Conservation (phyloP, 2,888 invertebrate species). For the Eristalis intricaria region DNA sequence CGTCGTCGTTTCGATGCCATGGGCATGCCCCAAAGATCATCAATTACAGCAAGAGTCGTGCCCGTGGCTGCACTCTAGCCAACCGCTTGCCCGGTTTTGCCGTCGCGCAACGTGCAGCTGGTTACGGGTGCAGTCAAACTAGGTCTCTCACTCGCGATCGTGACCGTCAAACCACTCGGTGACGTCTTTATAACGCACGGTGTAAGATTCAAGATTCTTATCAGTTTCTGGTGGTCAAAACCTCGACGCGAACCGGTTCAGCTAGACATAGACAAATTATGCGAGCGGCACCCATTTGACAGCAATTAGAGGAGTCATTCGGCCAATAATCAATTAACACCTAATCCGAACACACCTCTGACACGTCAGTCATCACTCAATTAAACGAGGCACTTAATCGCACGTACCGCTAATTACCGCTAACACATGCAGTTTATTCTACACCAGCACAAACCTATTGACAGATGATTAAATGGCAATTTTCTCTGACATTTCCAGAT, state of each 20-base stretch:
- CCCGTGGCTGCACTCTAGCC: background rate
- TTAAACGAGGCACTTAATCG: slow-evolving; percentile 19
- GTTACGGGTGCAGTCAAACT: slow-evolving; percentile 10
- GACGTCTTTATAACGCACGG: background rate
- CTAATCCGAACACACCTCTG: slow-evolving; percentile 32
- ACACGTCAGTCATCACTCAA: slow-evolving; percentile 19
- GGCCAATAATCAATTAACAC: background rate
- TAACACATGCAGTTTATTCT: slow-evolving; percentile 2
- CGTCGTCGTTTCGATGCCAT: background rate
- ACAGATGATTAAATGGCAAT: slow-evolving; percentile 23
- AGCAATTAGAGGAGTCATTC: background rate
- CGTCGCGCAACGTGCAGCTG: background rate
- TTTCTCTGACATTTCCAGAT: slow-evolving; percentile 82
- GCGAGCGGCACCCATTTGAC: background rate
- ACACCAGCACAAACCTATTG: background rate
- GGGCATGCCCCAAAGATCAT: background rate
- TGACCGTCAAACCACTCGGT: slow-evolving; percentile 1
- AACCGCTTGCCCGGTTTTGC: background rate
- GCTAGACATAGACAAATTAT: background rate
- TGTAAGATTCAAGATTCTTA: background rate
- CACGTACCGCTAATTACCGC: background rate
- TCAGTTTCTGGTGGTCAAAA: background rate
- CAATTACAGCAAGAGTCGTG: background rate
- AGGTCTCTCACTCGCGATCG: slow-evolving; percentile 13
- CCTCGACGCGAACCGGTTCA: background rate